Evolutionary conservation across 2,113 vertebrate genomes (phyloP), one percentile per base, ranked within the genome.

Genomic region (Menidia beryllina): DNA sequence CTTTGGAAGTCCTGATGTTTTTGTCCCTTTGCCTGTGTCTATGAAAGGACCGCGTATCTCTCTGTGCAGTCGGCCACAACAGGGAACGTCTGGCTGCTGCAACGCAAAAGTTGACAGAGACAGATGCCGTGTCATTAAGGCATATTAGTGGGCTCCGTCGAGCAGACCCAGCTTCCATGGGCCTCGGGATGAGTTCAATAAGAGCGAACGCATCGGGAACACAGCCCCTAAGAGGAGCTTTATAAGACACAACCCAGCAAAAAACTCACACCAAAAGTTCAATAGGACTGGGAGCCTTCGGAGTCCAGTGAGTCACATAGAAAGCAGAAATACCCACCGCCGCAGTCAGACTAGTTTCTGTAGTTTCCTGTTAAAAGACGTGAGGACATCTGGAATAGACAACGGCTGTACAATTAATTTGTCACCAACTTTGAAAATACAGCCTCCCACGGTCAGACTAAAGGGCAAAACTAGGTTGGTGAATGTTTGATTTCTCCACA

Each of bases 121-220:
- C 91, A 89, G 91, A 94, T 93, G 91, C 83, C 72, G 75, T 90
- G 59, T 93, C 91, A 91, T 94, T 92, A 93, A 89, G 92, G 91
- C 93, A 93, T 94, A 94, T 94, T 92, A 94, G 92, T 90, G 90
- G 90, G 86, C 84, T 90, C 85, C 70, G 79, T 83, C 72, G 74
- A 91, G 90, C 89, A 89, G 86, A 83, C 88, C 72, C 82, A 23
- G 71, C 84, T 79, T 88, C 86, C 72, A 60, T 39, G 39, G 72
- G 88, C 85, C 89, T 65, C 62, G 38, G 89, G 89, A 91, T 89
- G 75, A 89, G 89, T 91, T 91, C 91, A 91, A 93, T 93, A 93
- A 86, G 77, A 86, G 65, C 84, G 69, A 81, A 83, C 69, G 85
- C 82, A 73, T 47, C 70, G 69, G 69, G 69, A 82, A 78, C 53